Percentiles rank a stretch among this genome's conserved stretches.
These are phyloP conservation scores for Chiroxiphia lanceolata DNA, from an alignment of 2,797 vertebrate species.

Conservation along the genomic window DNA sequence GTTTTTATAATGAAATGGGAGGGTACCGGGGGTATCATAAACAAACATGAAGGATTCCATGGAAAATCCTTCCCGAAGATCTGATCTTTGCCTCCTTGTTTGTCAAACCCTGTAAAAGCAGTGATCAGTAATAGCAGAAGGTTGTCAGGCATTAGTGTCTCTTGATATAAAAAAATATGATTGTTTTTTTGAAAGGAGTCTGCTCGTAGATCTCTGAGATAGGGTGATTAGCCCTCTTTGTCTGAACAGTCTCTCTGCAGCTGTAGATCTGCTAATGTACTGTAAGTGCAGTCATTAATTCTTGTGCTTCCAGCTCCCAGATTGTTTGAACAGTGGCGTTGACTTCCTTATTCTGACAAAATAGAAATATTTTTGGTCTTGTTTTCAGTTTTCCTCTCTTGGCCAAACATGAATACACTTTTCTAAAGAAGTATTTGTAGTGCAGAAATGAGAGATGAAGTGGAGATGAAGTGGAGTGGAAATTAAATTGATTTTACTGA, in stretches of 20 bases:
- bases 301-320: neutral
- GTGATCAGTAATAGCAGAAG: neutral
- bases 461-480: neutral
- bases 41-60: neutral
- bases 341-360: neutral
- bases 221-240: neutral
- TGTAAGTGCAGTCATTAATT: neutral
- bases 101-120: neutral
- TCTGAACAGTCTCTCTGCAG: neutral
- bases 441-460: neutral
- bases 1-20: neutral
- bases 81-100: neutral
- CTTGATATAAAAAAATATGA: neutral
- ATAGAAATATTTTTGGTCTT: neutral
- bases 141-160: neutral
- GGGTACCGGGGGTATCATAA: neutral
- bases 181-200: neutral
- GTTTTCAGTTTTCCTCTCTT: neutral
- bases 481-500: neutral
- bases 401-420: neutral
- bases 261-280: neutral
- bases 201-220: neutral
- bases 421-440: neutral
- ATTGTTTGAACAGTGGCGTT: neutral
- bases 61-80: neutral